Evolutionary conservation across 2,113 vertebrate species (phyloP).

Genomic region (Sinocyclocheilus maitianheensis): DNA sequence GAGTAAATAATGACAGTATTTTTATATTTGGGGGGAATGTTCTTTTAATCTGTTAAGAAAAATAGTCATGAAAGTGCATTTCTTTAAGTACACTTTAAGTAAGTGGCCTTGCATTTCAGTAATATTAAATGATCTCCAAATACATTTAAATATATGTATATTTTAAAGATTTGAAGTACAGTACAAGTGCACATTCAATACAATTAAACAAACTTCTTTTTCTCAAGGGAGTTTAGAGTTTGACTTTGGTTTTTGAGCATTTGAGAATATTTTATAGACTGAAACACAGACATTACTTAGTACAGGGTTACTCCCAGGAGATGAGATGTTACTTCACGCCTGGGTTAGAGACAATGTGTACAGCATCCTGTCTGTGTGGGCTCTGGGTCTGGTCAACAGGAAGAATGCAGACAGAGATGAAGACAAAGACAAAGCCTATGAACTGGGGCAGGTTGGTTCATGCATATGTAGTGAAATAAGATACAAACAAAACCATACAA

Average conservation of each 20-base stretch:
- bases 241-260: neutral
- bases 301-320: slow-evolving; percentile 88
- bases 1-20: too few species aligned
- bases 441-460: slow-evolving; percentile 87
- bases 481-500: neutral
- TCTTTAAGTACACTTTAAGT: neutral
- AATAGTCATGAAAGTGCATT: neutral
- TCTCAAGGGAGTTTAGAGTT: neutral
- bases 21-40: too few species aligned
- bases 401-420: slow-evolving; percentile 94
- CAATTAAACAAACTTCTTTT: neutral
- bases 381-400: slow-evolving; percentile 91
- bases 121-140: neutral
- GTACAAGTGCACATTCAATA: neutral
- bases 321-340: slow-evolving; percentile 83
- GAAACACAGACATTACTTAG: neutral
- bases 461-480: neutral
- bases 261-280: neutral
- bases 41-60: neutral
- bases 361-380: slow-evolving; percentile 91
- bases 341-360: slow-evolving; percentile 98
- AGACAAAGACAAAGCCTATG: slow-evolving; percentile 95
- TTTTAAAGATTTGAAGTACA: neutral
- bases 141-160: neutral
- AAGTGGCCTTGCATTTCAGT: neutral